Percentiles rank a stretch among this genome's conserved stretches.
Evolutionary conservation across 2,113 vertebrate genomes (phyloP).

Genomic region (Pachycephala philippinensis): DNA sequence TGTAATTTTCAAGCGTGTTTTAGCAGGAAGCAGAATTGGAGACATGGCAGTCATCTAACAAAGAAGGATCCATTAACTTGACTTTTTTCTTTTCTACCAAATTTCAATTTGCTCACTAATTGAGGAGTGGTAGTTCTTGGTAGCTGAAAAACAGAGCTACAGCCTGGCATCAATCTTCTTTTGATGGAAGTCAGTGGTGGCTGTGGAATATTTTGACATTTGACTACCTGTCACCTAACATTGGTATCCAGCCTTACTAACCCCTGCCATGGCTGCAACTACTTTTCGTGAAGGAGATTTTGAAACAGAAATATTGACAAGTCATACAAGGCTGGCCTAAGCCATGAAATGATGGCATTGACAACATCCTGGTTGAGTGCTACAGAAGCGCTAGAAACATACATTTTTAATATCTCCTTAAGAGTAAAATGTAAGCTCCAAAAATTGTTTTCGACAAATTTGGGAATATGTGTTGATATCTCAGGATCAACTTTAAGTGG

Average conservation of each 20-base stretch:
- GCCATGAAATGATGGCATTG: slow-evolving; percentile 37
- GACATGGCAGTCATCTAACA: neutral
- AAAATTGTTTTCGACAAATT: slow-evolving; percentile 58
- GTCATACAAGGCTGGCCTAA: slow-evolving; percentile 12
- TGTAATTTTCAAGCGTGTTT: neutral
- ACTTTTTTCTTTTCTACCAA: neutral
- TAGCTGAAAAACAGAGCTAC: neutral
- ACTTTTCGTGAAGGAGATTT: slow-evolving; percentile 31
- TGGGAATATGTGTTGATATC: slow-evolving; percentile 54
- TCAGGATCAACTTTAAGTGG: slow-evolving; percentile 32
- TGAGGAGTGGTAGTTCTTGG: neutral
- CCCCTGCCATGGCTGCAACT: neutral
- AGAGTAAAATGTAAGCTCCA: slow-evolving; percentile 28
- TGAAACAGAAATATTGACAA: slow-evolving; percentile 58
- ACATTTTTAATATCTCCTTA: slow-evolving; percentile 58
- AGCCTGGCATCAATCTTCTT: neutral
- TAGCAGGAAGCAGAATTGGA: neutral
- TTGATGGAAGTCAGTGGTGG: neutral
- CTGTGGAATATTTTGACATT: slow-evolving; percentile 9
- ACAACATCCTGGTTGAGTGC: slow-evolving; percentile 34
- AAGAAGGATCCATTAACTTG: neutral
- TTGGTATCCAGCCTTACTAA: slow-evolving; percentile 13
- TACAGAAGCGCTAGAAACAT: slow-evolving; percentile 24
- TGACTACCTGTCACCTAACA: slow-evolving; percentile 15
- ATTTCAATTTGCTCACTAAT: neutral